Evolutionary conservation across 2,888 invertebrate species (phyloP).

Genomic region (Proisotoma minuta): DNA sequence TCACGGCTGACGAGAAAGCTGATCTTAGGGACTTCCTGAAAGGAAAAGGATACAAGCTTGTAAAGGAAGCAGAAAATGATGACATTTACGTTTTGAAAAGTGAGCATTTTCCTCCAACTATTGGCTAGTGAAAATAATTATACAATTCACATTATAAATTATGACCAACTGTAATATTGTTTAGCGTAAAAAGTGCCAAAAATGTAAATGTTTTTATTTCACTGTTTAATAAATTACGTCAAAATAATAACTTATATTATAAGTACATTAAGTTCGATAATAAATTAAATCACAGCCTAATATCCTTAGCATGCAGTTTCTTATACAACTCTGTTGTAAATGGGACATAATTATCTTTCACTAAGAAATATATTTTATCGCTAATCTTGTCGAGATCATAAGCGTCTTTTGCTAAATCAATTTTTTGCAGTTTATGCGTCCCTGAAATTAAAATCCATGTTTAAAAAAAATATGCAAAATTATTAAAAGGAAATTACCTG

Average conservation of each 20-base stretch:
- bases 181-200: too few species aligned
- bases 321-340: constrained; percentile 16
- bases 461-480: not conserved
- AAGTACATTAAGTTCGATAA: not conserved
- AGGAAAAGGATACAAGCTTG: not conserved
- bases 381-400: constrained; percentile 58
- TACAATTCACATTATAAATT: too few species aligned
- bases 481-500: constrained; percentile 23
- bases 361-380: constrained; percentile 22
- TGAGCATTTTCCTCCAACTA: too few species aligned
- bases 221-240: too few species aligned
- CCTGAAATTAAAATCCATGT: constrained; percentile 57
- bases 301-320: constrained; percentile 12
- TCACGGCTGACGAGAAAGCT: not conserved
- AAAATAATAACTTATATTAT: too few species aligned
- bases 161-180: too few species aligned
- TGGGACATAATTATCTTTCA: constrained; percentile 6
- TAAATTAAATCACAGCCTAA: constrained; percentile 11
- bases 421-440: constrained; percentile 89
- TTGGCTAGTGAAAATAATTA: too few species aligned
- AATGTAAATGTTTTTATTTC: too few species aligned
- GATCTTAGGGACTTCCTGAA: not conserved
- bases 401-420: constrained; percentile 75
- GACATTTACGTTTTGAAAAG: not conserved
- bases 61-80: not conserved